phyloP scores from a whole-genome alignment of 2,797 vertebrate species.

The Chrysocyon brachyurus region DNA sequence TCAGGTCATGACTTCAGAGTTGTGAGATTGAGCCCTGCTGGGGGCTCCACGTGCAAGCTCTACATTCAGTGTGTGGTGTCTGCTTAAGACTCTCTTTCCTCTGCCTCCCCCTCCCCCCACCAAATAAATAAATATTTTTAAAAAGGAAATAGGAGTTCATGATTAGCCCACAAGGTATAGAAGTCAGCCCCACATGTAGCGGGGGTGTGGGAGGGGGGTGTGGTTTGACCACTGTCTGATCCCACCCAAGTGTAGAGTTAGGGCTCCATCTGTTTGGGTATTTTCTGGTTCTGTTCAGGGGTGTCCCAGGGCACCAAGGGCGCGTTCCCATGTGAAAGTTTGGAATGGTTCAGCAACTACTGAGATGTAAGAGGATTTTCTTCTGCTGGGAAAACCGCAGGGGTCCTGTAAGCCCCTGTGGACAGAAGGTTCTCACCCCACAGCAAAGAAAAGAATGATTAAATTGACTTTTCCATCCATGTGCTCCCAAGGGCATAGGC shows the following conservation, averaged over 20 bases:
- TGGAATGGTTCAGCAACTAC: background rate
- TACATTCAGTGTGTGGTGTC: background rate
- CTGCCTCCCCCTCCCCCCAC: background rate
- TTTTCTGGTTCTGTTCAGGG: background rate
- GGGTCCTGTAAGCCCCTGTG: background rate
- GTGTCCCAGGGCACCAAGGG: background rate
- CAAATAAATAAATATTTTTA: background rate
- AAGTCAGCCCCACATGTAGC: background rate
- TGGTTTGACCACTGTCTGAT: background rate
- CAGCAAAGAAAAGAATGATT: background rate
- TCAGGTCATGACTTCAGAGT: background rate
- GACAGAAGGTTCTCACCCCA: background rate
- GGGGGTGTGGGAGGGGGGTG: no score
- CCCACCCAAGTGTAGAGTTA: background rate
- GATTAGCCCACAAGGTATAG: background rate
- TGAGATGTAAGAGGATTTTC: background rate
- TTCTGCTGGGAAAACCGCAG: background rate
- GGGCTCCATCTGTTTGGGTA: background rate
- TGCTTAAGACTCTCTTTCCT: background rate
- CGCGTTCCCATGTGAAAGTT: background rate
- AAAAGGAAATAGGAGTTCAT: background rate
- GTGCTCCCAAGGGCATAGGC: background rate
- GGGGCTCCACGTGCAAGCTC: background rate
- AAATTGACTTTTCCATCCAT: background rate
- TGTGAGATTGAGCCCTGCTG: fast-evolving